Evolutionary conservation across 1,140 invertebrate species (phyloP).

Genomic region (Drosophila kohkoa): DNA sequence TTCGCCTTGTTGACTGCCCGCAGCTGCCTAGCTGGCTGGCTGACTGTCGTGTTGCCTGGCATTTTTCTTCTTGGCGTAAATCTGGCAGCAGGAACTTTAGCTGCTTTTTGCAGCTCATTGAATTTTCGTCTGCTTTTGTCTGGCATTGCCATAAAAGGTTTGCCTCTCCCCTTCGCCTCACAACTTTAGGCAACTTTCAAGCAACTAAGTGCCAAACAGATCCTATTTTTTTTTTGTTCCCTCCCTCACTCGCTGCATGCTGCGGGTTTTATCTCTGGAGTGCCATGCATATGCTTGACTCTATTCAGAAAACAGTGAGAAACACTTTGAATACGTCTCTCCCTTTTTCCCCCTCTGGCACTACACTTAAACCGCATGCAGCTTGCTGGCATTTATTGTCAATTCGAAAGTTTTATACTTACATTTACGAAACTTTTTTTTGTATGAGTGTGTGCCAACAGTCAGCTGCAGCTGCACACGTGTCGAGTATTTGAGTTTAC

Average conservation of each 20-base stretch:
- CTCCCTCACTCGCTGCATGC: conserved; percentile 11
- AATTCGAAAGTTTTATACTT: conserved; percentile 76
- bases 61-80: conserved; percentile 81
- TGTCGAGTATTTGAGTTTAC: conserved; percentile 40
- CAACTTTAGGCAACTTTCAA: conserved; percentile 37
- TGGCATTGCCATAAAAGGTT: conserved; percentile 71
- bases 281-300: conserved; percentile 45
- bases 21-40: conserved; percentile 41
- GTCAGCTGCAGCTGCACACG: conserved; percentile 26
- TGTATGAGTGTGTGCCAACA: conserved; percentile 1
- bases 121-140: conserved; percentile 76
- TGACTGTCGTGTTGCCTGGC: conserved; percentile 22
- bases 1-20: conserved; percentile 39
- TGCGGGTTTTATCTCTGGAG: conserved; percentile 69
- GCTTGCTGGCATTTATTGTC: conserved; percentile 73
- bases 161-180: conserved; percentile 18
- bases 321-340: conserved; percentile 26
- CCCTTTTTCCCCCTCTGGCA: too few species aligned
- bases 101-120: conserved; percentile 81
- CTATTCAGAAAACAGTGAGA: conserved; percentile 29
- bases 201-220: conserved; percentile 68
- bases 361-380: conserved; percentile 1
- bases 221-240: conserved; percentile 43
- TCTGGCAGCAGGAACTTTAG: conserved; percentile 75
- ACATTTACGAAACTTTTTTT: conserved; percentile 63